Evolutionary conservation across 2,888 invertebrate species (phyloP).

Genomic region (Himalopsyche kuldschensis): DNA sequence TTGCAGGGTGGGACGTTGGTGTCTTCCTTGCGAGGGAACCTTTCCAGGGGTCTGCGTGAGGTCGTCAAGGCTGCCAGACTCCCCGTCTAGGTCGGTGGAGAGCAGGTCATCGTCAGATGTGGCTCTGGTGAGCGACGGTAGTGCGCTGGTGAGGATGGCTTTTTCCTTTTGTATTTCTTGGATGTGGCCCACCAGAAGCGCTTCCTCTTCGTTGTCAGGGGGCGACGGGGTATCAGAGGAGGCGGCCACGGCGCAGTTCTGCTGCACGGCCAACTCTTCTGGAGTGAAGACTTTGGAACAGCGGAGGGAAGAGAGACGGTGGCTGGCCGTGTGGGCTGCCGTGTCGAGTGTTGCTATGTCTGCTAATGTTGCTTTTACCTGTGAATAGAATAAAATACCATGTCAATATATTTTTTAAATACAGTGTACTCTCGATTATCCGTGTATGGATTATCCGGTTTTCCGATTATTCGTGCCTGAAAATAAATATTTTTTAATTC

Average conservation of each 20-base stretch:
- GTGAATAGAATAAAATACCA: not conserved
- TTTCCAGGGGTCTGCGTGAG: constrained; percentile 48
- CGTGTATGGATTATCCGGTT: too few species aligned
- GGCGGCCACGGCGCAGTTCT: constrained; percentile 41
- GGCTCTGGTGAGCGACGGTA: constrained; percentile 79
- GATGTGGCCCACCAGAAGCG: constrained; percentile 74
- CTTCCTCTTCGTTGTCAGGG: constrained; percentile 65
- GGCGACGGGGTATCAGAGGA: constrained; percentile 43
- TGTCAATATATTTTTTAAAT: not conserved
- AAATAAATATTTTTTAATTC: too few species aligned
- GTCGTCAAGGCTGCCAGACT: constrained; percentile 67
- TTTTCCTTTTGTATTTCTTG: constrained; percentile 82
- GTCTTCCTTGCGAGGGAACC: constrained; percentile 42
- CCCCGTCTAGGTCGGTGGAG: constrained; percentile 75
- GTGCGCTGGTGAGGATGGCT: constrained; percentile 74
- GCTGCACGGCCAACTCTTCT: constrained; percentile 44
- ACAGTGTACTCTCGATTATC: too few species aligned
- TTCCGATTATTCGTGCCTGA: too few species aligned
- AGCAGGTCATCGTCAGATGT: constrained; percentile 88
- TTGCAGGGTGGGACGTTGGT: constrained; percentile 52
- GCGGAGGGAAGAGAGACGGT: constrained; percentile 75
- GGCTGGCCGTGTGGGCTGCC: constrained; percentile 82
- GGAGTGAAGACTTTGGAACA: constrained; percentile 70
- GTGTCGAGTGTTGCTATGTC: constrained; percentile 90
- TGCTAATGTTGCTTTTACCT: constrained; percentile 81